These are phyloP conservation scores for Halictus quadricinctus DNA, from an alignment of 2,888 invertebrate genomes.

Conservation along the genomic window DNA sequence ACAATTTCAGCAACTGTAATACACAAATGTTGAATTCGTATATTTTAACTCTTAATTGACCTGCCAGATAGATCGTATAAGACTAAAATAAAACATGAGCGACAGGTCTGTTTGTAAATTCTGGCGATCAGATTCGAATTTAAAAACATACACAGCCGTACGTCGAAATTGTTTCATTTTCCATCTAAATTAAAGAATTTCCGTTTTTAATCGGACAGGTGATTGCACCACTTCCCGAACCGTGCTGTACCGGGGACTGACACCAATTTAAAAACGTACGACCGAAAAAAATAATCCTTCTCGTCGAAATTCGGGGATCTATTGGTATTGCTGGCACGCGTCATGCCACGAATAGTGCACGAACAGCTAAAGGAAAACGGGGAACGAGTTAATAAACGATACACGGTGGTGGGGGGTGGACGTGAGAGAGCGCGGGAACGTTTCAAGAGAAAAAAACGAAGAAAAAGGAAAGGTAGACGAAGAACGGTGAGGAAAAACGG, in stretches of 20 bases:
- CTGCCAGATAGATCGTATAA: not conserved
- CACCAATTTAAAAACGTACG: not conserved
- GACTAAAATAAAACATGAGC: not conserved
- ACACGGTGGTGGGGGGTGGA: not conserved
- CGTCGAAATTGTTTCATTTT: not conserved
- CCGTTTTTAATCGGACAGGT: not conserved
- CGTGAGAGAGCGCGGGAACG: constrained; percentile 16
- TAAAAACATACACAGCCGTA: too few relatives aligned
- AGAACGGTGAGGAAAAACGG: not conserved
- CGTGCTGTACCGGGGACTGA: not conserved
- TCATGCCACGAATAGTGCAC: not conserved
- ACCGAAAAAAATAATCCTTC: not conserved
- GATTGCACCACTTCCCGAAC: not conserved
- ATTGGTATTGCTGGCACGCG: not conserved
- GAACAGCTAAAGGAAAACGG: not conserved
- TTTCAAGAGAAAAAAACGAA: not conserved
- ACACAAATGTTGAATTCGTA: not conserved
- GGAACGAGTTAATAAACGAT: constrained; percentile 25
- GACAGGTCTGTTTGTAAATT: too few relatives aligned
- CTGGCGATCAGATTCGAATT: too few relatives aligned
- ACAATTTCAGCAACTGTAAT: not conserved
- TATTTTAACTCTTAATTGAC: not conserved
- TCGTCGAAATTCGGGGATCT: not conserved
- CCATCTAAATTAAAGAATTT: not conserved
- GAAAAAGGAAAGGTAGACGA: not conserved